Conservation (phyloP, 2,797 vertebrate genomes). For the Coluber constrictor region DNA sequence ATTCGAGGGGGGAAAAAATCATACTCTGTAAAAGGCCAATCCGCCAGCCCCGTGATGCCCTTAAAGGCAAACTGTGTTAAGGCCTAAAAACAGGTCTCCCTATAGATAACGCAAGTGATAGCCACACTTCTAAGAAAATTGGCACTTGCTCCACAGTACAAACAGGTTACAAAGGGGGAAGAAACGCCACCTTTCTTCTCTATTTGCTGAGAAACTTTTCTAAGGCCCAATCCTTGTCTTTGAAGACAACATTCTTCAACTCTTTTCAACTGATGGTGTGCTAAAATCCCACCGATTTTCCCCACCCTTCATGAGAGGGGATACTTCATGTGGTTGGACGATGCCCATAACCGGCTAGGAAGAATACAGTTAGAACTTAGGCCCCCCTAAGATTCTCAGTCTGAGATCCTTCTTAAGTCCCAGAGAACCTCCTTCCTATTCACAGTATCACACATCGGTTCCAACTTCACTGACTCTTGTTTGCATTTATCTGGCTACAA, state of each 20-base stretch:
- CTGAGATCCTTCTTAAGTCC: not conserved
- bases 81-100: slow-evolving; percentile 7
- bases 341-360: slow-evolving; percentile 24
- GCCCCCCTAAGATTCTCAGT: not conserved
- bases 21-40: not conserved
- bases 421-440: not conserved
- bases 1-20: not conserved
- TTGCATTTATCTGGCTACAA: not conserved
- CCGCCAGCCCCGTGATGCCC: not conserved
- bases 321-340: slow-evolving; percentile 23
- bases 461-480: not conserved
- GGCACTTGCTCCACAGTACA: not conserved
- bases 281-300: slow-evolving; percentile 15
- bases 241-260: slow-evolving; percentile 4
- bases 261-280: slow-evolving; percentile 5
- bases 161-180: not conserved
- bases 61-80: slow-evolving; percentile 15
- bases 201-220: not conserved
- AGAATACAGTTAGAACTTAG: slow-evolving; percentile 3
- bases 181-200: not conserved
- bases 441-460: not conserved
- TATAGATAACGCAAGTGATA: not conserved
- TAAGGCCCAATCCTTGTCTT: not conserved
- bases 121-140: not conserved
- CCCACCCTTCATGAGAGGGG: slow-evolving; percentile 37